Conservation (phyloP, 2,113 vertebrate species). For the Pelecanus crispus region DNA sequence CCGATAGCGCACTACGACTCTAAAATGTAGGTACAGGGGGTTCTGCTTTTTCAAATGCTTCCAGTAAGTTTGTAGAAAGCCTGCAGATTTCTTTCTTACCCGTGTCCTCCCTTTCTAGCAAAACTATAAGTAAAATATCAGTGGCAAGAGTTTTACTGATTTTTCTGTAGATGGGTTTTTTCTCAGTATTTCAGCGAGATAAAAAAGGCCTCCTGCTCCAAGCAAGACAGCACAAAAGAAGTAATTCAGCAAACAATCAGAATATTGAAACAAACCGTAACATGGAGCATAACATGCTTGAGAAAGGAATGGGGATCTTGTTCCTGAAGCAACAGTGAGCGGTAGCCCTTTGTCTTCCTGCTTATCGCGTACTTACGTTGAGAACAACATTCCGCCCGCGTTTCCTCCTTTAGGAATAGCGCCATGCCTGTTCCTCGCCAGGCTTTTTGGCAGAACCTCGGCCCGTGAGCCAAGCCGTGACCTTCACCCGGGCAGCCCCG, state of each 20-base stretch:
- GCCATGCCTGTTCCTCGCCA: no score
- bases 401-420: background rate
- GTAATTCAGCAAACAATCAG: background rate
- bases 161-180: background rate
- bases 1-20: fast-evolving
- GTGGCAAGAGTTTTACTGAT: background rate
- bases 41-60: background rate
- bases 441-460: background rate
- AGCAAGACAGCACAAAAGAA: background rate
- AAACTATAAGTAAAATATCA: background rate
- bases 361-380: fast-evolving
- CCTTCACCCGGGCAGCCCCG: background rate
- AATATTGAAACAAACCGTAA: background rate
- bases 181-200: background rate
- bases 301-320: background rate
- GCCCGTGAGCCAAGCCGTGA: fast-evolving
- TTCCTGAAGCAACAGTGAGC: background rate
- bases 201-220: background rate
- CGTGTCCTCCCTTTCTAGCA: background rate
- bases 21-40: background rate
- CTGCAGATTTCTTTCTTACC: no score
- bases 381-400: background rate
- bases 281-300: fast-evolving
- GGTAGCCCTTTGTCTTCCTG: background rate
- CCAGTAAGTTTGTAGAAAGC: background rate